These are phyloP conservation scores for Leucoraja ocellata DNA, from an alignment of 2,797 vertebrate genomes.

Conservation along the genomic window DNA sequence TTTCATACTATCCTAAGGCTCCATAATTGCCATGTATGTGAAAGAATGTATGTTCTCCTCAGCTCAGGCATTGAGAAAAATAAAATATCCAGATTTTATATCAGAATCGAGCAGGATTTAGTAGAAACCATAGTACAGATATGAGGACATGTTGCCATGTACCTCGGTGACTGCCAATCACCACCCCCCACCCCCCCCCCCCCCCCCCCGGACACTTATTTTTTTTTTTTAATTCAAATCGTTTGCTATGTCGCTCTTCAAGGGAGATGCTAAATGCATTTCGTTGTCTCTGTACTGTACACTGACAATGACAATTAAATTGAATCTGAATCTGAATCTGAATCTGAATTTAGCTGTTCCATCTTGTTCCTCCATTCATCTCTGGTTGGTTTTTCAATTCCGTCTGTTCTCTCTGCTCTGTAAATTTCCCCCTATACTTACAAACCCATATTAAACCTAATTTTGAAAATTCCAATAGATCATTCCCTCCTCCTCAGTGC, in stretches of 20 bases:
- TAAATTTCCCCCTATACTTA: background rate
- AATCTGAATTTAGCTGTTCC: background rate
- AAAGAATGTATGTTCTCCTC: background rate
- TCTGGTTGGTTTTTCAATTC: background rate
- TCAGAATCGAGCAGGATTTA: background rate
- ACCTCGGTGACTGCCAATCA: too few species aligned
- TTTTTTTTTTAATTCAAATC: too few species aligned
- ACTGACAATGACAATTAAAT: too few species aligned
- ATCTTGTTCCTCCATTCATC: background rate
- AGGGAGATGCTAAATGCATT: too few species aligned
- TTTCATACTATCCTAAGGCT: background rate
- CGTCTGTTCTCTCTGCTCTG: background rate
- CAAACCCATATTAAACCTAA: background rate
- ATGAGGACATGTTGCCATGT: background rate
- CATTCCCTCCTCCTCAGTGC: too few species aligned
- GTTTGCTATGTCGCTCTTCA: too few species aligned
- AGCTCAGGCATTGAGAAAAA: background rate
- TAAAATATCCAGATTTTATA: background rate
- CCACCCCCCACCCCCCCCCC: too few species aligned
- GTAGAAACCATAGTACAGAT: background rate
- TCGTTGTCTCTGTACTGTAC: too few species aligned
- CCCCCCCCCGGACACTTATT: too few species aligned
- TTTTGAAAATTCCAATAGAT: background rate
- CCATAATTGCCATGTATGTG: background rate
- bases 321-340: too few species aligned